These are phyloP conservation scores for Poeciliopsis turrubarensis DNA, from an alignment of 2,113 vertebrate species.

Conservation along the genomic window DNA sequence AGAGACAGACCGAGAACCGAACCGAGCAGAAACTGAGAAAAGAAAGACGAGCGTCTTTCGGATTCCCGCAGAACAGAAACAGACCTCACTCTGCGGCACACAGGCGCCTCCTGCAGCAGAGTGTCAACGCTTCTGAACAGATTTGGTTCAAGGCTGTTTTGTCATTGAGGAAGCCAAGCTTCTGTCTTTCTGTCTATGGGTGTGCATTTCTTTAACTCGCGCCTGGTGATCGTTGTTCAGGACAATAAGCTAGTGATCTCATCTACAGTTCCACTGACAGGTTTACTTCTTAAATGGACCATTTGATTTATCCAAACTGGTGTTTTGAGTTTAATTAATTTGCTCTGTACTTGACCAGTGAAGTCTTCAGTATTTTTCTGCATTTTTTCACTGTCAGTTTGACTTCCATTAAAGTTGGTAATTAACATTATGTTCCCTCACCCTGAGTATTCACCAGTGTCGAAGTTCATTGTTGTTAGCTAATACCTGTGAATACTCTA, in stretches of 20 bases:
- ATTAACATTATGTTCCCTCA: no score
- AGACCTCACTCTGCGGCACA: constrained; percentile 14
- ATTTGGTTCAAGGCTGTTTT: constrained; percentile 11
- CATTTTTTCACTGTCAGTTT: no score
- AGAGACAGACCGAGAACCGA: constrained; percentile 27
- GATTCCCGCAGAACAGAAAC: constrained; percentile 11
- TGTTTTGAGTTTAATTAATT: no score
- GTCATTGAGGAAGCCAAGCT: neutral
- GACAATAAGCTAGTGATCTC: neutral
- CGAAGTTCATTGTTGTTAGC: no score
- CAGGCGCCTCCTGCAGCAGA: constrained; percentile 13
- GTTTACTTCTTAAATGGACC: no score
- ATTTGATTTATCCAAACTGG: no score
- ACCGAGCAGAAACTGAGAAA: constrained; percentile 46
- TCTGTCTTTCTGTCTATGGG: neutral
- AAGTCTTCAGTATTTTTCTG: no score
- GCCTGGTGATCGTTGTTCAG: neutral
- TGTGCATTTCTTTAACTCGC: neutral
- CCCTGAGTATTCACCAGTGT: no score
- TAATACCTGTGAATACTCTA: no score
- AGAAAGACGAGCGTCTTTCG: constrained; percentile 23
- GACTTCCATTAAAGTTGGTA: no score
- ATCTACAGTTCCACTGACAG: neutral
- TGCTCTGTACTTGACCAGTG: no score
- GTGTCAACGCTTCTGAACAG: constrained; percentile 8